A percentile compares a stretch with the other conserved stretches of the same genome.
These are phyloP conservation scores for Cranoglanis bouderius DNA, from an alignment of 2,113 vertebrate genomes.

Conservation along the genomic window DNA sequence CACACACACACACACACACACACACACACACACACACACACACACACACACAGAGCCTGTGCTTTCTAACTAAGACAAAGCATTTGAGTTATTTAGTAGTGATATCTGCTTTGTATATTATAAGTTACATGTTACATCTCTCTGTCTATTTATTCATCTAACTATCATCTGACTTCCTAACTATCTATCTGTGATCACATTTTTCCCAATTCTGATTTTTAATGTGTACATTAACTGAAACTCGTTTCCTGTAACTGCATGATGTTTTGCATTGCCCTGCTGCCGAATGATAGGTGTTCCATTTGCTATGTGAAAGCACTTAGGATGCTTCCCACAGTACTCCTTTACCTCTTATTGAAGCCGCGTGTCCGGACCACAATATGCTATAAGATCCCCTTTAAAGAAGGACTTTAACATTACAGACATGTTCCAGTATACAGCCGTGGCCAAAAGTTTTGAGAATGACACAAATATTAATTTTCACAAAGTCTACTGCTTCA, in stretches of 20 bases:
- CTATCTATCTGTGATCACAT: too few species aligned
- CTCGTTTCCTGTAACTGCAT: too few species aligned
- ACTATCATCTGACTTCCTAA: too few species aligned
- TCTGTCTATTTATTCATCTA: background rate
- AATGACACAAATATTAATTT: too few species aligned
- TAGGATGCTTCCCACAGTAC: background rate
- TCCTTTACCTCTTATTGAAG: background rate
- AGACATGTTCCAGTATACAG: background rate
- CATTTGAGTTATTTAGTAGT: background rate
- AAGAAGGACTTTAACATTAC: background rate
- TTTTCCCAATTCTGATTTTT: too few species aligned
- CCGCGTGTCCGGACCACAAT: background rate
- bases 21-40: background rate
- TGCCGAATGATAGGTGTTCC: background rate
- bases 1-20: background rate
- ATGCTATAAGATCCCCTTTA: background rate
- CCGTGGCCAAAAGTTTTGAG: too few species aligned
- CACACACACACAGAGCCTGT: background rate
- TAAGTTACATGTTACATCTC: background rate
- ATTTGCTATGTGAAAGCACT: background rate
- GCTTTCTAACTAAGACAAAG: background rate
- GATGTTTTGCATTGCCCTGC: background rate
- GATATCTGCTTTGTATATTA: background rate
- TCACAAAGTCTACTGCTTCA: too few species aligned
- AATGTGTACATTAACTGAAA: too few species aligned